A percentile compares a stretch with the other conserved stretches of the same genome.
phyloP scores from a whole-genome alignment of 2,888 invertebrate species.

The Ophion ellenae region DNA sequence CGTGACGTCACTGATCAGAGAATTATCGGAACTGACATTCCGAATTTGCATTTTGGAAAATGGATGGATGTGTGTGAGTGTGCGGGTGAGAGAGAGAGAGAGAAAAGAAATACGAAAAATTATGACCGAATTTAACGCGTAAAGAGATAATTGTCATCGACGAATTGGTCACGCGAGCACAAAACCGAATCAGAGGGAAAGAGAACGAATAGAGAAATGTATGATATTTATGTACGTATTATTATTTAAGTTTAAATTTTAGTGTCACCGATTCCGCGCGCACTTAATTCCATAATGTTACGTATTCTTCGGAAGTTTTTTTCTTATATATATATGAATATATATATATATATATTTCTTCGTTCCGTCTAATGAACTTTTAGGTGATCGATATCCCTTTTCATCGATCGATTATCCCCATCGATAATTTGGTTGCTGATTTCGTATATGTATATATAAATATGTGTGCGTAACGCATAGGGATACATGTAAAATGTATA shows the following conservation, averaged over 20 bases:
- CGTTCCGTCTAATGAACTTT: slow-evolving; percentile 43
- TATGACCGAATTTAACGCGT: slow-evolving; percentile 34
- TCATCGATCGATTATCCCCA: too few species aligned
- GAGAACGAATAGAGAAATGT: slow-evolving; percentile 68
- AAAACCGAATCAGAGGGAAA: slow-evolving; percentile 46
- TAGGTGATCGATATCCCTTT: slow-evolving; percentile 38
- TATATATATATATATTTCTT: slow-evolving; percentile 14
- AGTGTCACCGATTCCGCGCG: slow-evolving; percentile 68
- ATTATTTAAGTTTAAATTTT: slow-evolving; percentile 71
- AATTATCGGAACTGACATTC: slow-evolving; percentile 60
- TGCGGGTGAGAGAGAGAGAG: slow-evolving; percentile 2
- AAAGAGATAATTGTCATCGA: slow-evolving; percentile 31
- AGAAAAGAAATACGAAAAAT: slow-evolving; percentile 2
- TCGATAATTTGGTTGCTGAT: slow-evolving; percentile 53
- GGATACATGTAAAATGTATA: slow-evolving; percentile 56
- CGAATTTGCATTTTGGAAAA: slow-evolving; percentile 57
- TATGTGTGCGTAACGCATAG: slow-evolving; percentile 38
- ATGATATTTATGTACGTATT: slow-evolving; percentile 79
- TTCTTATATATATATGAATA: not conserved
- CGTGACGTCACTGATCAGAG: slow-evolving; percentile 23
- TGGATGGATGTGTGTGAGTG: slow-evolving; percentile 12
- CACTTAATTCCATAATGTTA: slow-evolving; percentile 61
- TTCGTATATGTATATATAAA: slow-evolving; percentile 46
- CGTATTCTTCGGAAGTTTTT: slow-evolving; percentile 3
- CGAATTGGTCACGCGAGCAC: slow-evolving; percentile 58